Base-by-base conservation (phyloP, 2,888 invertebrate species). In the Hirtodrosophila cameraria region DNA sequence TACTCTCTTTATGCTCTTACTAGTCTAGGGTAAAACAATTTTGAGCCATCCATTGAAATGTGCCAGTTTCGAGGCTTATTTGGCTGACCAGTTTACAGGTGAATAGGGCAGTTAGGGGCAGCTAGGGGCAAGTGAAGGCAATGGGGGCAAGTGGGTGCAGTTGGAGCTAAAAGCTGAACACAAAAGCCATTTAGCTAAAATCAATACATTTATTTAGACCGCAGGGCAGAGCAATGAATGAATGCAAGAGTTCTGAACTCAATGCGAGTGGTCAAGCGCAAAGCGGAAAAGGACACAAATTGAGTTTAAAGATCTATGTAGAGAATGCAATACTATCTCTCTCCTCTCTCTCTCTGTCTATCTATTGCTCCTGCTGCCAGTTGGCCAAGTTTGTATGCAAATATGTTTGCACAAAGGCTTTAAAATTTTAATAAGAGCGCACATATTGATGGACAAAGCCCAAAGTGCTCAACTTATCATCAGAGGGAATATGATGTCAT, bases 191-290 rank as follows among this genome's bases (percentile, higher is more conserved):
- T 80, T 84, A 63, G 38, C 64, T n/a, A 72, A 80, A 80, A 78
- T 84, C 80, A 80, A 80, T 80, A 80, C 75, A 84, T 80, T 80
- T 84, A 73, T 75, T 73, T 70, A 57, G 67, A 77, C 79, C 84
- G 74, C 81, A 74, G 84, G 77, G 46, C 38, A 42, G 55, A 18
- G 16, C 39, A n/a, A n/a, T n/a, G n/a, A n/a, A 36, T 41, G 25
- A 49, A 50, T 63, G 30, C 9, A 28, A 25, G 12, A 31, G 9
- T 46, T 46, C 46, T n/a, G 15, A 15, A 11, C 23, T 16, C 13
- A 23, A 35, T 28, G 41, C 18, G 38, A 57, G 36, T 16, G 41
- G 41, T 30, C 52, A 38, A 38, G 13, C 36, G 13, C n/a, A 20
- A 9, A 20, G 18, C 33, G 11, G 2, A 7, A n/a, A n/a, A 39